Evolutionary conservation across 2,888 invertebrate species (phyloP), one percentile per base, ranked within the genome.

Genomic region (Diarsia dahlii): DNA sequence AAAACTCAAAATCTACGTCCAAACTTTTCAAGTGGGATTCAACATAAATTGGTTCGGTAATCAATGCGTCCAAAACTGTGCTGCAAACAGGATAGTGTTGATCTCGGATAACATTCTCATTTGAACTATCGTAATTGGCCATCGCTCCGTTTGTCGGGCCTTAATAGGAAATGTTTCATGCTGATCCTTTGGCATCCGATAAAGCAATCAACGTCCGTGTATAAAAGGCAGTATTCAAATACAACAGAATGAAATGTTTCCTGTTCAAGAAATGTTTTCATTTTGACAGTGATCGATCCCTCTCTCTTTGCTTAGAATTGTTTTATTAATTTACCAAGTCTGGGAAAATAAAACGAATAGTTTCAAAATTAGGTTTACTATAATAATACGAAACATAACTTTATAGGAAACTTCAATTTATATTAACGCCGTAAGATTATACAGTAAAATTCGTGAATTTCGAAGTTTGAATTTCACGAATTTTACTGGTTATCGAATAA

Each of bases 111-210:
- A 65, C 58, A 80, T 73, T 80, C 58, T 71, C 76, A 80, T 84
- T 84, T 70, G 64, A 71, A 60, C 70, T 74, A 76, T 80, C 76
- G 73, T 80, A 76, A 84, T 76, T 84, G 69, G 68, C 65, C 56
- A 69, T 84, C 81, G 20, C 45, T 84, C 69, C 52, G 71, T 71
- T 45, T 66, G 62, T 69, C 18, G 52, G 56, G 78, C 58, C 28
- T 56, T 73, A 74, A 66, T 82, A 68, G 52, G 68, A 69, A 75
- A 84, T 69, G 54, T 71, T 81, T 56, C 46, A 74, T 69, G 54
- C 18, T 69, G 65, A 69, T 79, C 62, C 68, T 66, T 66, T 45
- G 56, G 48, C 20, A 48, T 63, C 48, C 13, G 80, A 63, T 72
- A 62, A 71, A 69, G 39, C 64, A 63, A 81, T 84, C 68, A 54